A percentile compares a stretch with the other conserved stretches of the same genome.
These are phyloP conservation scores for Hesperophylax magnus DNA, from an alignment of 1,140 invertebrate species.

Conservation along the genomic window DNA sequence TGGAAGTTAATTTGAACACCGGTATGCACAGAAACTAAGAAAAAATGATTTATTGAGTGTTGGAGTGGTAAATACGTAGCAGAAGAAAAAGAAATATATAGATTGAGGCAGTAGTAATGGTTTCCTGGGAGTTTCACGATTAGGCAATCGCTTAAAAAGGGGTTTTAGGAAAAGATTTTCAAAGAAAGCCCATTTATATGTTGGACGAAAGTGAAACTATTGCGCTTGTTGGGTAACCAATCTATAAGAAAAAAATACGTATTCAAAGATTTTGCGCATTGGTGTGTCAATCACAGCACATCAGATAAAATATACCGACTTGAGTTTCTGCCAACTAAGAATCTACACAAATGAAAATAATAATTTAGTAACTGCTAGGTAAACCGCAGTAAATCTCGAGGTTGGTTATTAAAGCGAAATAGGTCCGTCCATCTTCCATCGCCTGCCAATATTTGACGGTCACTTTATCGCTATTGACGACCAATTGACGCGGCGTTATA, in stretches of 20 bases:
- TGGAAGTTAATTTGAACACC: too few species aligned
- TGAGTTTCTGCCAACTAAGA: background rate
- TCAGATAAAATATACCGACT: background rate
- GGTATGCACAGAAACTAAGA: too few species aligned
- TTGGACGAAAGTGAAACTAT: too few species aligned
- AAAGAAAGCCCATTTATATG: too few species aligned
- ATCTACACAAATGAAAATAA: background rate
- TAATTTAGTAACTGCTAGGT: background rate
- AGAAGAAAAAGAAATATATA: too few species aligned
- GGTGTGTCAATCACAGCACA: background rate
- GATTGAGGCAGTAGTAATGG: too few species aligned
- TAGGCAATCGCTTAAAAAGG: too few species aligned
- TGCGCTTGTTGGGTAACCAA: background rate
- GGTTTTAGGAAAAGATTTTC: too few species aligned
- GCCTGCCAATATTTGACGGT: slow-evolving; percentile 28
- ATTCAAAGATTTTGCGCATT: background rate
- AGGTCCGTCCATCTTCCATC: background rate
- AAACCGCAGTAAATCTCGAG: slow-evolving; percentile 13
- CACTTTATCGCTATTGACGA: slow-evolving; percentile 22
- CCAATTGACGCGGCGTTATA: slow-evolving; percentile 13
- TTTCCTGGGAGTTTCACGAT: too few species aligned
- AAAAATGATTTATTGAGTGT: too few species aligned
- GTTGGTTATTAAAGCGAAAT: background rate
- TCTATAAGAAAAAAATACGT: background rate
- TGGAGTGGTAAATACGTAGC: too few species aligned